These are phyloP conservation scores for Hyperoplus immaculatus DNA, from an alignment of 2,797 vertebrate species.

Conservation along the genomic window DNA sequence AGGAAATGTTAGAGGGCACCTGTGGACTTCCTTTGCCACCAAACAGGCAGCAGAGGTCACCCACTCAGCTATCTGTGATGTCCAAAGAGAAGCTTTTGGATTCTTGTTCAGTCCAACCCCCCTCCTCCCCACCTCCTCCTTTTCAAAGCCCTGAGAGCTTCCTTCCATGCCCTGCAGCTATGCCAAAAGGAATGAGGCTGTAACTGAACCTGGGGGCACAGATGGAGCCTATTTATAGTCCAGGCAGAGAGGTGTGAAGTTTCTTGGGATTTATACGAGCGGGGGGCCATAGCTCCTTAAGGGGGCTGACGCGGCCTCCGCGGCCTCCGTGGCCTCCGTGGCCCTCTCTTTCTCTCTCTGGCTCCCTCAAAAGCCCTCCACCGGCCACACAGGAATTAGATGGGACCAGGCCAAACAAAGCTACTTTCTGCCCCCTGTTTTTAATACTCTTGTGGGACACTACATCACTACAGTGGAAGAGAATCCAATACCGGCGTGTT, in stretches of 20 bases:
- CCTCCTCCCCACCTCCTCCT: background rate
- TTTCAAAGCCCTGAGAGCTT: slow-evolving; percentile 54
- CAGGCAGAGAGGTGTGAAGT: slow-evolving; percentile 86
- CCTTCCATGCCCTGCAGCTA: slow-evolving; percentile 70
- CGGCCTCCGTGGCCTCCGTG: slow-evolving; percentile 71
- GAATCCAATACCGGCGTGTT: slow-evolving; percentile 31
- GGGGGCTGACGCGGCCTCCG: slow-evolving; percentile 77
- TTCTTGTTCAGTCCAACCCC: slow-evolving; percentile 18
- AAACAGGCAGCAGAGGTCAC: slow-evolving; percentile 59
- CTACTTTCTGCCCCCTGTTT: slow-evolving; percentile 64
- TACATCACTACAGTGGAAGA: slow-evolving; percentile 57
- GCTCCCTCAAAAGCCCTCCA: slow-evolving; percentile 60
- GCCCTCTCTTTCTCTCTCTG: slow-evolving; percentile 57
- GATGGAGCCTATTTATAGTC: slow-evolving; percentile 88
- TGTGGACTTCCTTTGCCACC: slow-evolving; percentile 47
- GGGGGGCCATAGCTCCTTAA: slow-evolving; percentile 83
- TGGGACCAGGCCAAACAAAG: slow-evolving; percentile 83
- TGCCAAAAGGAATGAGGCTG: slow-evolving; percentile 84
- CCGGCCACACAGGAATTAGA: slow-evolving; percentile 72
- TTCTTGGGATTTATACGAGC: slow-evolving; percentile 86
- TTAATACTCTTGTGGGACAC: slow-evolving; percentile 40
- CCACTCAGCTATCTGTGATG: slow-evolving; percentile 51
- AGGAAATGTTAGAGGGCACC: slow-evolving; percentile 36
- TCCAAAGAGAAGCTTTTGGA: slow-evolving; percentile 63
- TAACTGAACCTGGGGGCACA: slow-evolving; percentile 86